These are phyloP conservation scores for Melanaphis sacchari DNA, from an alignment of 1,140 invertebrate genomes.

Conservation along the genomic window DNA sequence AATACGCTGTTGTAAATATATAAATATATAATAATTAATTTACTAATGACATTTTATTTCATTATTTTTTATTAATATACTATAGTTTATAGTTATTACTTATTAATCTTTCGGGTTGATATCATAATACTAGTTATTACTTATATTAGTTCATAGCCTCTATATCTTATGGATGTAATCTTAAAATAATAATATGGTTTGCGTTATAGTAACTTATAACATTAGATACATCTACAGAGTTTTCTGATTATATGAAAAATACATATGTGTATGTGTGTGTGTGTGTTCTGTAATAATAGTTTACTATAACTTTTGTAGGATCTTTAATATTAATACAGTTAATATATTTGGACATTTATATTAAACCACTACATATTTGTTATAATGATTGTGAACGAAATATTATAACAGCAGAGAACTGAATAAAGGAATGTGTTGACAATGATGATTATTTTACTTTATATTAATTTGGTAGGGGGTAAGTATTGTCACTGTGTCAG, in stretches of 20 bases:
- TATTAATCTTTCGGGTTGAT: not conserved
- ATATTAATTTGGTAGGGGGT: not conserved
- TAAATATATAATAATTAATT: not conserved
- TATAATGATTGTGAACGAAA: not conserved
- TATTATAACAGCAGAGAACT: not conserved
- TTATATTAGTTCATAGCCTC: not conserved
- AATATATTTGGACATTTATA: not conserved
- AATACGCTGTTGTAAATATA: not conserved
- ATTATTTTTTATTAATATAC: not conserved
- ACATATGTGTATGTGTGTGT: not conserved
- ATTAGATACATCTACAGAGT: not conserved
- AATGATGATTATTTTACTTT: not conserved
- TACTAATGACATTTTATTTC: slow-evolving; percentile 3
- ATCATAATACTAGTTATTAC: slow-evolving; percentile 14
- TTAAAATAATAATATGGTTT: slow-evolving; percentile 39
- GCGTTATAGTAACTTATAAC: not conserved
- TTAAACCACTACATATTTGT: not conserved
- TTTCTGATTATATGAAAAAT: not conserved
- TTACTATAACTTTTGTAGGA: not conserved
- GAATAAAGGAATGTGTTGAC: not conserved
- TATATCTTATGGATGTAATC: slow-evolving; percentile 17
- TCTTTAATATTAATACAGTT: not conserved
- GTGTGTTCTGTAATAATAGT: not conserved
- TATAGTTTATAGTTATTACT: not conserved
- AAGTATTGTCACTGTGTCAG: not conserved